Evolutionary conservation across 1,140 invertebrate genomes (phyloP), one percentile per base, ranked within the genome.

Genomic region (Latrodectus geometricus): DNA sequence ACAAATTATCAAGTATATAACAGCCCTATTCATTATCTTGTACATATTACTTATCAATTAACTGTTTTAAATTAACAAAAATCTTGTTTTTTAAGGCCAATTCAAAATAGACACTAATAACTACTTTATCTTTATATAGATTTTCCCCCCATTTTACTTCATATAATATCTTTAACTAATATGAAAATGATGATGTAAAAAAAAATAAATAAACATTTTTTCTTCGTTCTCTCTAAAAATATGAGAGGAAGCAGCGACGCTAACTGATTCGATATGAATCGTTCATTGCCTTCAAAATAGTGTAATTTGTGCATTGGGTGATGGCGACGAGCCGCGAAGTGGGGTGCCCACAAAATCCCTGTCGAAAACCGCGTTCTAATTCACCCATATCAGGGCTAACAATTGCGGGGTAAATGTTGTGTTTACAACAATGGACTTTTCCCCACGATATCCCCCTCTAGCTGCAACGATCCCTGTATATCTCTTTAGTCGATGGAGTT

Each of bases 401-500:
- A 73, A 82, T 82, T 82, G 79, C 21, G 48, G 69, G 35, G 79
- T 61, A 73, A 82, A 82, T 73, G 78, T 80, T 70, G 79, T 73
- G 79, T 56, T 82, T 66, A 12, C 14, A 12, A 21, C 56, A 48
- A 80, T 69, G 21, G 76, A n/a, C 20, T 20, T 21, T 52, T 49
- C n/a, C 66, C 66, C 65, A 12, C 15, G 11, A 23, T 7, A n/a
- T n/a, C 50, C 73, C 73, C 49, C 14, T 48, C 20, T 52, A n/a
- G 9, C 20, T n/a, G 7, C 2, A 8, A 35, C 17, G 14, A 69
- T 20, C 17, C 21, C 21, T n/a, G 9, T n/a, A 9, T 15, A 11
- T n/a, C 9, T 21, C 12, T 69, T 78, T 48, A 17, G n/a, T 73
- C 17, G 52, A 73, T 56, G 79, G 48, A 73, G 68, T 73, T 82